Evolutionary conservation across 2,113 vertebrate genomes (phyloP).

Genomic region (Lophius piscatorius): DNA sequence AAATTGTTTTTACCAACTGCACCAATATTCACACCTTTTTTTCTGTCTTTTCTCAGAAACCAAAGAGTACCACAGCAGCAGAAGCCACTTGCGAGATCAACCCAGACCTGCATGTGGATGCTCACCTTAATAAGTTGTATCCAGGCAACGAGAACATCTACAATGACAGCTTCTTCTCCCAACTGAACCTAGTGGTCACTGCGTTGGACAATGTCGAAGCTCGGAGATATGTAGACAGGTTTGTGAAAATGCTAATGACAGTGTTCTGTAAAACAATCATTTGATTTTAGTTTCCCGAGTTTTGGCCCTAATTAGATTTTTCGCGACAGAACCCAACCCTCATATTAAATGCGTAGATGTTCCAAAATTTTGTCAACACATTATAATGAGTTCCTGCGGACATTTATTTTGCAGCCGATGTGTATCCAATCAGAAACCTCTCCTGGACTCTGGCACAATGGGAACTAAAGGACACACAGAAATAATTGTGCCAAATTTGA

Average conservation of each 20-base stretch:
- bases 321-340: background rate
- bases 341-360: background rate
- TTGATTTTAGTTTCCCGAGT: background rate
- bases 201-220: slow-evolving; percentile 98
- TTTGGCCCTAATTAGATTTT: background rate
- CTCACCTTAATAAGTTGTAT: slow-evolving; percentile 94
- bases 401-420: slow-evolving; percentile 83
- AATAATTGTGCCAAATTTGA: slow-evolving; percentile 92
- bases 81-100: slow-evolving; percentile 90
- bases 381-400: background rate
- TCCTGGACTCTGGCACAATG: slow-evolving; percentile 98
- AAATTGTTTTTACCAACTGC: too few species aligned
- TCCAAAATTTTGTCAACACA: background rate
- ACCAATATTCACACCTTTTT: background rate
- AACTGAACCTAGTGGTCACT: slow-evolving; percentile 89
- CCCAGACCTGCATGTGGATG: slow-evolving; percentile 89
- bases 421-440: slow-evolving; percentile 91
- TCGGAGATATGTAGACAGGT: slow-evolving; percentile 98
- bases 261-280: background rate
- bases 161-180: slow-evolving; percentile 89
- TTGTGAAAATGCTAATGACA: slow-evolving; percentile 14
- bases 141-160: slow-evolving; percentile 92
- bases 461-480: slow-evolving; percentile 99
- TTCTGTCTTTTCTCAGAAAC: slow-evolving; percentile 80
- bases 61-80: slow-evolving; percentile 95